phyloP scores from a whole-genome alignment of 2,113 vertebrate species.

The Sterrhoptilus dennistouni region DNA sequence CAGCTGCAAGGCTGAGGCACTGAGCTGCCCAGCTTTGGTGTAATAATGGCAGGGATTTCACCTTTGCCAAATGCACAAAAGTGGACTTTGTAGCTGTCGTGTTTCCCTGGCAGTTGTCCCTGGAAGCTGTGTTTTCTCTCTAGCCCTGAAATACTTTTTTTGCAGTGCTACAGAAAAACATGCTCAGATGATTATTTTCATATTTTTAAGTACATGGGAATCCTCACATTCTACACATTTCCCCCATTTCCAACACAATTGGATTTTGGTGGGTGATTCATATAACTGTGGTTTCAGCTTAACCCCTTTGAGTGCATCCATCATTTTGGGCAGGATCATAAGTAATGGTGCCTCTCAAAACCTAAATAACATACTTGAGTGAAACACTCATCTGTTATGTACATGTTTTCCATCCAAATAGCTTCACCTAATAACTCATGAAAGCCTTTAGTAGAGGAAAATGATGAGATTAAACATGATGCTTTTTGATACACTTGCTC shows the following conservation, averaged over 20 bases:
- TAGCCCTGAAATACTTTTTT: neutral
- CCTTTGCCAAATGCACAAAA: neutral
- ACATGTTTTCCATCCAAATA: slow-evolving; percentile 12
- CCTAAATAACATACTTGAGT: neutral
- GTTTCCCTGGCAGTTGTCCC: neutral
- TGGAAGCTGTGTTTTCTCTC: neutral
- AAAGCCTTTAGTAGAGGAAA: slow-evolving; percentile 17
- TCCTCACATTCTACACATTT: slow-evolving; percentile 37
- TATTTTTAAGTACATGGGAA: slow-evolving; percentile 3
- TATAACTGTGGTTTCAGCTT: slow-evolving; percentile 43
- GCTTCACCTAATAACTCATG: neutral
- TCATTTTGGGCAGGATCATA: slow-evolving; percentile 33
- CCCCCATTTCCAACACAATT: neutral
- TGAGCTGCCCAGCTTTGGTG: neutral
- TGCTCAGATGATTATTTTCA: neutral
- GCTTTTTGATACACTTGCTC: neutral
- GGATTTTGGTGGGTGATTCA: neutral
- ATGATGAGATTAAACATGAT: slow-evolving; percentile 18
- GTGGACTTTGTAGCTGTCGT: neutral
- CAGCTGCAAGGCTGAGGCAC: neutral
- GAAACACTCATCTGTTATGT: slow-evolving; percentile 22
- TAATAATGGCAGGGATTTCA: neutral
- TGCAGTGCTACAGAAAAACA: slow-evolving; percentile 8
- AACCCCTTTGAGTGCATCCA: slow-evolving; percentile 33
- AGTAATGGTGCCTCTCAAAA: slow-evolving; percentile 37